Evolutionary conservation across 2,888 invertebrate genomes (phyloP).

Genomic region (Tuberolachnus salignus): DNA sequence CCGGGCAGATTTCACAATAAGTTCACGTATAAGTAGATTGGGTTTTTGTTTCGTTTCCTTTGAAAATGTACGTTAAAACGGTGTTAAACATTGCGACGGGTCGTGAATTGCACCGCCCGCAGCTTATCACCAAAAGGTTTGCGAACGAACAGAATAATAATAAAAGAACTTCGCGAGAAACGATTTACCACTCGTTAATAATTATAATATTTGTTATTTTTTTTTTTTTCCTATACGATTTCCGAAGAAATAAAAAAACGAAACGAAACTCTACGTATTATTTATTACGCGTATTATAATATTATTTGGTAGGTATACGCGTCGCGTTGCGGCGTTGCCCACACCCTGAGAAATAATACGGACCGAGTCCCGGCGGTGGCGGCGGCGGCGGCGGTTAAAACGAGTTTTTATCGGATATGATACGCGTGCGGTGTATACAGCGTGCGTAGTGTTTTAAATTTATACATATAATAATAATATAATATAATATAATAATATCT

Average conservation of each 20-base stretch:
- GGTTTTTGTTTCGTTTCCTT: too few relatives aligned
- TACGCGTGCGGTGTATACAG: neutral
- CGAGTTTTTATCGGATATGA: slow-evolving; percentile 22
- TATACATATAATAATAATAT: neutral
- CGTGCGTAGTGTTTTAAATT: slow-evolving; percentile 13
- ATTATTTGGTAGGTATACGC: neutral
- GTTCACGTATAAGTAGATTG: too few relatives aligned
- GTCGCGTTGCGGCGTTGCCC: neutral
- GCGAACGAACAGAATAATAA: too few relatives aligned
- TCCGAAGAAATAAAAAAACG: too few relatives aligned
- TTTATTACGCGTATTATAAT: neutral
- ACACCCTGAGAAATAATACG: neutral
- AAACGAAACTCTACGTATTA: neutral
- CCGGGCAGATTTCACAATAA: too few relatives aligned
- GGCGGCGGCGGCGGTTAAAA: neutral
- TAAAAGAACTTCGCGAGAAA: too few relatives aligned
- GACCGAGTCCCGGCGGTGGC: too few relatives aligned
- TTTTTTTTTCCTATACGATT: neutral
- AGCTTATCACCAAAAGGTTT: too few relatives aligned
- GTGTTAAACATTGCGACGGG: too few relatives aligned
- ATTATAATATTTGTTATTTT: neutral
- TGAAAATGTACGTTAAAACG: too few relatives aligned
- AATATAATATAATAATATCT: neutral
- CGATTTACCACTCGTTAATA: too few relatives aligned
- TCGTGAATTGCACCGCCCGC: too few relatives aligned